A percentile compares a stretch with the other conserved stretches of the same genome.
Evolutionary conservation across 1,140 invertebrate species (phyloP).

Genomic region (Colletes gigas): DNA sequence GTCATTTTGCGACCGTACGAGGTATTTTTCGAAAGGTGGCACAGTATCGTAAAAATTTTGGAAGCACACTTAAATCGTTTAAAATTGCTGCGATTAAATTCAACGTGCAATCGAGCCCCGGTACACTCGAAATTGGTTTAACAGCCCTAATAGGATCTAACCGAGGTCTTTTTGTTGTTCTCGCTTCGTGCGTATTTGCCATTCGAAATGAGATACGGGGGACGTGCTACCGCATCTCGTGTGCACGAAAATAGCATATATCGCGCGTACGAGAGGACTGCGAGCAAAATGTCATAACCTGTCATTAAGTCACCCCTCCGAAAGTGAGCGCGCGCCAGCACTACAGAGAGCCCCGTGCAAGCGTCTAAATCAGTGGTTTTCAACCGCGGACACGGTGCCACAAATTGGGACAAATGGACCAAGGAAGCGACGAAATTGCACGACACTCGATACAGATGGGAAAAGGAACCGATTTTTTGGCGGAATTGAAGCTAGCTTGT

Average conservation of each 20-base stretch:
- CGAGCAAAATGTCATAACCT: conserved; percentile 58
- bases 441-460: background rate
- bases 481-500: too few relatives aligned
- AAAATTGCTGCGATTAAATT: background rate
- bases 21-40: too few relatives aligned
- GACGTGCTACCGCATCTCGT: conserved; percentile 41
- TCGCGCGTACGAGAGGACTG: conserved; percentile 22
- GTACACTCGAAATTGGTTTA: background rate
- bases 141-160: background rate
- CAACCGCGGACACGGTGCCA: too few relatives aligned
- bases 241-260: background rate
- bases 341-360: conserved; percentile 37
- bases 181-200: conserved; percentile 31
- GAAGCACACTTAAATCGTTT: too few relatives aligned
- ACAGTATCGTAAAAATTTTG: too few relatives aligned
- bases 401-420: too few relatives aligned
- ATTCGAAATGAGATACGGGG: conserved; percentile 33
- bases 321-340: conserved; percentile 16
- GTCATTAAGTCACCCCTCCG: conserved; percentile 62
- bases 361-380: conserved; percentile 72
- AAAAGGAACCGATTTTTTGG: too few relatives aligned
- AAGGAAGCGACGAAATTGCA: too few relatives aligned
- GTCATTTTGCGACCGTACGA: too few relatives aligned
- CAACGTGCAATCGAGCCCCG: background rate
- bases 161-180: background rate